Percentiles rank a stretch among this genome's conserved stretches.
phyloP scores from a whole-genome alignment of 2,888 invertebrate genomes.

The Pemphredon lugubris region DNA sequence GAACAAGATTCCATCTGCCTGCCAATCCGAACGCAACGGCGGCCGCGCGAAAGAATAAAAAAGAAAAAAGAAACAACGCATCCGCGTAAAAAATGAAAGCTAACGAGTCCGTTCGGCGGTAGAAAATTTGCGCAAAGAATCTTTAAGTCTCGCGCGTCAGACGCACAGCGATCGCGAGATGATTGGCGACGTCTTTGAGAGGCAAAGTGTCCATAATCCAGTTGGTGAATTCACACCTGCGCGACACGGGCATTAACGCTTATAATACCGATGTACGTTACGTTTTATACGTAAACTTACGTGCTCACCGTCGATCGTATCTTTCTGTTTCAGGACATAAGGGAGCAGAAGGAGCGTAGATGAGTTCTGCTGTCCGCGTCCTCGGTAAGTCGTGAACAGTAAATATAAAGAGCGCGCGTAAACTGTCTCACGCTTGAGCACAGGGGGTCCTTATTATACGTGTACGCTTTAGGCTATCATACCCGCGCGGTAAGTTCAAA shows the following conservation, averaged over 20 bases:
- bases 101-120: slow-evolving; percentile 4
- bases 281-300: slow-evolving; percentile 1
- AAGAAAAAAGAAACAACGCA: not conserved
- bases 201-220: slow-evolving; percentile 30
- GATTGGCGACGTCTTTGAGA: slow-evolving; percentile 30
- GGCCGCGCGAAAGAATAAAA: too few species aligned
- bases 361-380: slow-evolving; percentile 73
- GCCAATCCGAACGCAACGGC: too few species aligned
- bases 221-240: slow-evolving; percentile 44
- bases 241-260: slow-evolving; percentile 28
- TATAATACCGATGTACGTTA: slow-evolving; percentile 21
- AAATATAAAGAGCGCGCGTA: slow-evolving; percentile 41
- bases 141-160: slow-evolving; percentile 11
- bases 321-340: slow-evolving; percentile 72
- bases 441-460: slow-evolving; percentile 44
- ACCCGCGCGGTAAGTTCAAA: not conserved
- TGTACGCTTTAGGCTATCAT: too few species aligned
- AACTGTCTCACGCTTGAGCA: slow-evolving; percentile 41
- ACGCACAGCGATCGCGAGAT: slow-evolving; percentile 15
- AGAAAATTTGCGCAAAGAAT: slow-evolving; percentile 8
- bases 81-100: not conserved
- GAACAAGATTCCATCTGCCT: too few species aligned
- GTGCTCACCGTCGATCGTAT: slow-evolving; percentile 15
- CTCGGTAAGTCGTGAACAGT: slow-evolving; percentile 69
- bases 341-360: slow-evolving; percentile 73